Base-by-base conservation (phyloP, 2,888 invertebrate genomes). In the Netelia melanura region DNA sequence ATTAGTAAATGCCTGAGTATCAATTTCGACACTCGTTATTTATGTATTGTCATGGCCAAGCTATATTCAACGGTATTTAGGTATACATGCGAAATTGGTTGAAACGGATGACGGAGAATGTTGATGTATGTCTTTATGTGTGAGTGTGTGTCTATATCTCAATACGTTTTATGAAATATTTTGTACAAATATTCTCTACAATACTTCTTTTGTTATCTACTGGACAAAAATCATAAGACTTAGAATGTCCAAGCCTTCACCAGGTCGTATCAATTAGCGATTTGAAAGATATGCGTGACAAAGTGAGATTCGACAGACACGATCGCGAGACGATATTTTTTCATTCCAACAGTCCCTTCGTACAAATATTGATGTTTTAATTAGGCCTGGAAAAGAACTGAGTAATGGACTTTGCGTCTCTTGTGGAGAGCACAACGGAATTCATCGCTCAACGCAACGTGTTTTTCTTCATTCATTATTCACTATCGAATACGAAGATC, bases 21-120 rank as follows among this genome's bases (percentile, higher is more conserved):
- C 83, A 58, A 58, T 80, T 48, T 67, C 21, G 80, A 85, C 85
- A 77, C 83, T 83, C 79, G 56, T 62, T 38, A 38, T 38, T 85
- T 65, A 80, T 76, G 85, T 85, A 85, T 85, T 85, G 85, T 85
- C 85, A 83, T 85, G 76, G 85, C 85, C 79, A 85, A 85, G 85
- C 83, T 80, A 74, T 75, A 70, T 71, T 79, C 75, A 74, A 84
- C 68, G 79, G 75, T 75, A 74, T 72, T 75, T n/a, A 85, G 79
- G 75, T 75, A 74, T 72, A 79, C 23, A 85, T 83, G 80, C 71
- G 72, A 67, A 80, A 79, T 62, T 52, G 38, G 30, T 64, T 43
- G 8, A 54, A 68, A 68, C 25, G 79, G 79, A 72, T 80, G 43
- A 54, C 64, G 78, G 78, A 65, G 65, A 61, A 72, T 80, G 65